phyloP scores from a whole-genome alignment of 37 sponge, comb jelly and placozoan genomes.

The Spongilla lacustris region DNA sequence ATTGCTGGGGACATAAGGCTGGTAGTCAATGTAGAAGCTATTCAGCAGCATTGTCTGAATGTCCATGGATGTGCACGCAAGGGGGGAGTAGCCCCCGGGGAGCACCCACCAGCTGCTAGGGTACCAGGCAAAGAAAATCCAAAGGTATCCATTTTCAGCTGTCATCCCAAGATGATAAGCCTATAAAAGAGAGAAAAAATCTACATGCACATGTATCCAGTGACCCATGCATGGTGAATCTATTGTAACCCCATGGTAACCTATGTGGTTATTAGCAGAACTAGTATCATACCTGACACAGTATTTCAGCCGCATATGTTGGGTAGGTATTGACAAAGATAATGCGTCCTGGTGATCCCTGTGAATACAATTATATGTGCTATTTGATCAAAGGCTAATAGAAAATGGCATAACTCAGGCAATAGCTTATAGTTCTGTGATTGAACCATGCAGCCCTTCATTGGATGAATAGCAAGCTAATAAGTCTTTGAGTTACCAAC shows the following conservation, averaged over 20 bases:
- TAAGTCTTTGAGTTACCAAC: too few species aligned
- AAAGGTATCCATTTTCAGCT: conserved; percentile 36
- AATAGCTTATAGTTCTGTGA: too few species aligned
- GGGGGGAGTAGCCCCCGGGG: conserved; percentile 5
- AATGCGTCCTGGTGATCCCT: conserved; percentile 56
- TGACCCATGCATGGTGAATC: too few species aligned
- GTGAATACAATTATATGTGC: not conserved
- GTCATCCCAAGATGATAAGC: conserved; percentile 58
- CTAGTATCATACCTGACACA: conserved; percentile 55
- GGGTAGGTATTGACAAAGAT: conserved; percentile 66
- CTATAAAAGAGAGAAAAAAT: conserved; percentile 4
- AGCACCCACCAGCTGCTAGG: conserved; percentile 51
- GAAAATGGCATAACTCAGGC: too few species aligned
- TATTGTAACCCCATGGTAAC: too few species aligned
- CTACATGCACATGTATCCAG: too few species aligned
- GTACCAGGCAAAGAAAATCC: conserved; percentile 68
- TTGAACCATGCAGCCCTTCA: too few species aligned
- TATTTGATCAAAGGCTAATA: too few species aligned
- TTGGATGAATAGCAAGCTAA: too few species aligned
- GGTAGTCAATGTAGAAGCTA: conserved; percentile 54
- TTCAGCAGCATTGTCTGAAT: conserved; percentile 22
- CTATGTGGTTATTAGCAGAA: too few species aligned
- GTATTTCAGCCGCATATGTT: conserved; percentile 44
- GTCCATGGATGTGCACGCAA: conserved; percentile 5
- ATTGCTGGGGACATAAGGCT: conserved; percentile 14